Evolutionary conservation across 2,113 vertebrate species (phyloP), one percentile per base, ranked within the genome.

Genomic region (Atractosteus spatula): DNA sequence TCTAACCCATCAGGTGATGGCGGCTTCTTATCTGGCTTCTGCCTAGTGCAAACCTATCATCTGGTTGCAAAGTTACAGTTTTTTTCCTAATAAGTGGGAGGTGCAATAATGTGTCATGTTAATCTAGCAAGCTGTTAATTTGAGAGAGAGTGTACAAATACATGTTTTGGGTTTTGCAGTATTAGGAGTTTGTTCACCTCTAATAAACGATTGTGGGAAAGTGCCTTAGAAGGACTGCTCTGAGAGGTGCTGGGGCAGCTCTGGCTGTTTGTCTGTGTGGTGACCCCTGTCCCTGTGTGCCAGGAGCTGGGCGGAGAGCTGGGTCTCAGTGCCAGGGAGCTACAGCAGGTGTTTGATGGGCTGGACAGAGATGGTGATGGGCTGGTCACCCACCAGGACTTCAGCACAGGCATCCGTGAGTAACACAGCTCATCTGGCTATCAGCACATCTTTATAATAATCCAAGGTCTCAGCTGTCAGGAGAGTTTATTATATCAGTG

Each of bases 271-370:
- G 43, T n/a, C 4, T 54, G 16, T 7, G 41, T 47, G 17, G 17
- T 29, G 17, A 29, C 17, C 17, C 17, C 17, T 63, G 1, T 8
- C 4, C 42, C 10, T 82, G 67, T 66, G 13, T 77, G 77, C 62
- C 66, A 94, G 92, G 83, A 41, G 1, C 5, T 88, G 79, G 81
- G 70, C 70, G 73, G 76, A 70, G 81, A 74, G 69, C 68, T 89
- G 55, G 81, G 83, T 0, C 82, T 82, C 67, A 76, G 73, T 12
- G n/a, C 8, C 0, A 82, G 87, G 55, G 82, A 91, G 70, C 79
- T 86, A 3, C 78, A 87, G 71, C 83, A 90, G 0, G 1, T 93
- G 59, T 93, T 92, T 0, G 79, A 89, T 3, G 89, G 89, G 76
- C 66, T 92, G 71, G 90, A 93, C 0, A 2, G 44, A 0, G 82